Evolutionary conservation across 2,888 invertebrate genomes (phyloP).

Genomic region (Oscheius myriophilus): DNA sequence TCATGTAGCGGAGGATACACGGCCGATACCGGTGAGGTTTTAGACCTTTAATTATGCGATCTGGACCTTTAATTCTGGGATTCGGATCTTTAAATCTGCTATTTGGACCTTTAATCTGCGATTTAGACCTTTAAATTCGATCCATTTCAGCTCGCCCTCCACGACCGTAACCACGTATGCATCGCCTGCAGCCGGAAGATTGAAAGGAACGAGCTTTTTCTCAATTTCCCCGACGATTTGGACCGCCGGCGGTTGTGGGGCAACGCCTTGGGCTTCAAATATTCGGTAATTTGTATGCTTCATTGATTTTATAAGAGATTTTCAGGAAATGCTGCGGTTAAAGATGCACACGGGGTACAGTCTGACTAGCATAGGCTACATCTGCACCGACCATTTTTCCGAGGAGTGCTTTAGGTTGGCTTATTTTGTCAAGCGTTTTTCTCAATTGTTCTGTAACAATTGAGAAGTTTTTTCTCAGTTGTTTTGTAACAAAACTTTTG

Average conservation of each 20-base stretch:
- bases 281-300: slow-evolving; percentile 34
- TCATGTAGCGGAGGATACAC: not conserved
- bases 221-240: slow-evolving; percentile 57
- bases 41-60: not conserved
- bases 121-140: not conserved
- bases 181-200: slow-evolving; percentile 50
- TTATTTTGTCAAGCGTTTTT: slow-evolving; percentile 4
- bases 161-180: slow-evolving; percentile 28
- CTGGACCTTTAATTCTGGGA: not conserved
- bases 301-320: slow-evolving; percentile 7
- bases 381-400: slow-evolving; percentile 58
- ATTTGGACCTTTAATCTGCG: no score
- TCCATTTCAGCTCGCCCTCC: not conserved
- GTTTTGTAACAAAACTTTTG: not conserved
- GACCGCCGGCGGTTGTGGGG: slow-evolving; percentile 59
- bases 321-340: slow-evolving; percentile 41
- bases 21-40: not conserved
- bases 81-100: not conserved
- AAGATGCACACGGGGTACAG: slow-evolving; percentile 16
- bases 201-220: slow-evolving; percentile 50
- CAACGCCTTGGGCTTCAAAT: slow-evolving; percentile 56
- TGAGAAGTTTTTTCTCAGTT: not conserved
- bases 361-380: slow-evolving; percentile 32
- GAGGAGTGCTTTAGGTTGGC: slow-evolving; percentile 48
- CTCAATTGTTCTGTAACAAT: not conserved